These are phyloP conservation scores for Parasteatoda tepidariorum DNA, from an alignment of 1,140 invertebrate species.

Conservation along the genomic window DNA sequence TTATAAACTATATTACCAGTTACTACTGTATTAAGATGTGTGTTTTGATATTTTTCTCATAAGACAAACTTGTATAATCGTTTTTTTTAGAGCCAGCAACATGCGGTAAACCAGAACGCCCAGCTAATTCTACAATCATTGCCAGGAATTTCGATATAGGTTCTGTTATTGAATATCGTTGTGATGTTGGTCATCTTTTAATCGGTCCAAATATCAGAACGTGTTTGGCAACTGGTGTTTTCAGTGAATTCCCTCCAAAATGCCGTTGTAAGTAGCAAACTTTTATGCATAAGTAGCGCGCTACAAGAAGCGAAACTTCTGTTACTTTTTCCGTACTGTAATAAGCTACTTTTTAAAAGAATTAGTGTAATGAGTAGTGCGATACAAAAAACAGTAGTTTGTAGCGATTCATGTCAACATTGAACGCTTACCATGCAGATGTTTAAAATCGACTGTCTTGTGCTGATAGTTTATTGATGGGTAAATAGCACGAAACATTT, in stretches of 20 bases:
- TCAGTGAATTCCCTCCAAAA: conserved; percentile 91
- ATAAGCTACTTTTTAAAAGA: too few species aligned
- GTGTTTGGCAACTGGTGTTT: conserved; percentile 91
- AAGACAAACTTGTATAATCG: too few species aligned
- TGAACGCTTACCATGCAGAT: too few species aligned
- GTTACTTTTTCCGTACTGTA: conserved; percentile 12
- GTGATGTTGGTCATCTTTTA: conserved; percentile 85
- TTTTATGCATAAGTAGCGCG: not conserved
- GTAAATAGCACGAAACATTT: too few species aligned
- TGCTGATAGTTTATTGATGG: too few species aligned
- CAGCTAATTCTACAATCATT: conserved; percentile 90
- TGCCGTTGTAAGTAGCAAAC: conserved; percentile 88
- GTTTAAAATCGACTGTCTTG: too few species aligned
- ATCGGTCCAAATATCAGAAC: conserved; percentile 85
- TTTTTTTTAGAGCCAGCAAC: conserved; percentile 81
- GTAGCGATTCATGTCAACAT: too few species aligned
- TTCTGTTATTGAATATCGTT: conserved; percentile 86
- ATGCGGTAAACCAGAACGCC: conserved; percentile 90
- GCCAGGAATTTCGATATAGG: conserved; percentile 81
- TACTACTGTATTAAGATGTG: too few species aligned
- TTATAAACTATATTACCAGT: too few species aligned
- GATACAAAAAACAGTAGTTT: too few species aligned
- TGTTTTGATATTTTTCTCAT: too few species aligned
- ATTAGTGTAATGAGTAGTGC: too few species aligned
- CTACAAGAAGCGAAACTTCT: not conserved